Conservation (phyloP, 2,113 vertebrate genomes). For the Entosphenus tridentatus region DNA sequence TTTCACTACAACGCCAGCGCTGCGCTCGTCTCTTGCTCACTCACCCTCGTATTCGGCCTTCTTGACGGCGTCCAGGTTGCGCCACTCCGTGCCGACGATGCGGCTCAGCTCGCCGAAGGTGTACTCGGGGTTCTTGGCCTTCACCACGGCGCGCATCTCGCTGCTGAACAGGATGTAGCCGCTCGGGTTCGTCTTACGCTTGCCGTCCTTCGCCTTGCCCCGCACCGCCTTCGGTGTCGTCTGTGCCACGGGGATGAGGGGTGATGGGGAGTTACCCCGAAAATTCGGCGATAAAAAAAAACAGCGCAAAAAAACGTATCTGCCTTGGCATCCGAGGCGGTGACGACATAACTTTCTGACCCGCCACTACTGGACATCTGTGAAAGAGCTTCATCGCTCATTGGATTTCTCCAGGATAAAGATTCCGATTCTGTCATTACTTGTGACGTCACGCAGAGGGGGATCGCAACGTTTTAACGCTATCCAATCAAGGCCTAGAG, state of each 20-base stretch:
- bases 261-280: neutral
- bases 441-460: too few relatives aligned
- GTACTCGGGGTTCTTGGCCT: constrained; percentile 90
- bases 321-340: too few relatives aligned
- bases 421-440: too few relatives aligned
- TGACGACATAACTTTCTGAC: too few relatives aligned
- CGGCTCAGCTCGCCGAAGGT: constrained; percentile 94
- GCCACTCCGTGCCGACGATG: constrained; percentile 92
- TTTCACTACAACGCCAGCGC: too few relatives aligned
- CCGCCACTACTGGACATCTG: too few relatives aligned
- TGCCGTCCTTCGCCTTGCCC: constrained; percentile 80
- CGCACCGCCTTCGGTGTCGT: constrained; percentile 81
- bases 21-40: constrained; percentile 9
- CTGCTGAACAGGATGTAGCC: constrained; percentile 99
- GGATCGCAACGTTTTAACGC: too few relatives aligned
- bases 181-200: constrained; percentile 98
- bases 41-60: constrained; percentile 98
- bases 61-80: constrained; percentile 72
- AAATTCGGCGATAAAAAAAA: too few relatives aligned
- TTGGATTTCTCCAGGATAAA: too few relatives aligned
- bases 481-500: too few relatives aligned
- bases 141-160: constrained; percentile 96
- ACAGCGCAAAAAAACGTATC: too few relatives aligned
- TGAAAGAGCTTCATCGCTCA: too few relatives aligned
- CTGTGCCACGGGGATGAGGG: constrained; percentile 22